Base-by-base conservation (phyloP, 1,140 invertebrate genomes). In the Pseudomyrmex flavicornis region DNA sequence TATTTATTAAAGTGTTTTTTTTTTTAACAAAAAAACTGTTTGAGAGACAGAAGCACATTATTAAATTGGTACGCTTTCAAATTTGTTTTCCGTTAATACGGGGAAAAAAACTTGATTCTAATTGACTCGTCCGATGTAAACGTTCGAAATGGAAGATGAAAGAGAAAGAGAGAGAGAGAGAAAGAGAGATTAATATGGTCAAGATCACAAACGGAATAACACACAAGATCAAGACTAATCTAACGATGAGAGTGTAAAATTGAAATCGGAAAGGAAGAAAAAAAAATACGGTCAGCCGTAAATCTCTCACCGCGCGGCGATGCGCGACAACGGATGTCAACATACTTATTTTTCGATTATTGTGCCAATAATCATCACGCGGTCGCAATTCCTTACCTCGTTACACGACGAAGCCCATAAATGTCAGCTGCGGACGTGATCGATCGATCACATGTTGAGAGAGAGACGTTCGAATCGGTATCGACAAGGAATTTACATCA, bases 301-400 rank as follows among this genome's bases (percentile, higher is more conserved):
- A 80, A 61, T 80, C 66, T 72, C 13, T n/a, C 44, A 9, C 35
- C 5, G 5, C 35, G 13, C n/a, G 44, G 58, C 35, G 35, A 70
- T 26, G 20, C 59, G 76, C 35, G 35, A 80, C 66, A 72, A 56
- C 20, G 54, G 12, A 69, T 48, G 17, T 54, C 66, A 35, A 80
- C 66, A 61, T n/a, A 54, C 15, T 80, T 80, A 80, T 72, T 56
- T 44, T 4, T 59, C 5, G 44, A 59, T 20, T 50, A 79, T 35
- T 35, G 56, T 72, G 66, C 8, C 66, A 50, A 80, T 61, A 59
- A 61, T 61, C 68, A 59, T 46, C 35, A 35, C 5, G 20, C 35
- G 20, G 12, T 8, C n/a, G 50, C 72, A 80, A 80, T 48, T 80
- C 54, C 59, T 13, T 35, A 7, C 35, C 4, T 35, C 22, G 20